These are phyloP conservation scores for Altica lythri DNA, from an alignment of 2,888 invertebrate genomes.

Conservation along the genomic window DNA sequence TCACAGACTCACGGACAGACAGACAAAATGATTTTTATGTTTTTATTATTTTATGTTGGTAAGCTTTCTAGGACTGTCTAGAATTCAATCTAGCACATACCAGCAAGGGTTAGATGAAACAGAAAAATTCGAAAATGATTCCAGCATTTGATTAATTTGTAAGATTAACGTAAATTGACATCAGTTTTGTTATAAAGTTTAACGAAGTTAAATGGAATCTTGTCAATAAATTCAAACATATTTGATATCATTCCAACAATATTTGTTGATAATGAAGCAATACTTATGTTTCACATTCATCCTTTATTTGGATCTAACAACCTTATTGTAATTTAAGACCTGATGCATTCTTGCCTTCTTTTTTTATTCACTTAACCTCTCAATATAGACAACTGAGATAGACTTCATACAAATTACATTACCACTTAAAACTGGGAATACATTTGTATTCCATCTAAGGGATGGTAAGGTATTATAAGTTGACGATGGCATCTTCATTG, in stretches of 20 bases:
- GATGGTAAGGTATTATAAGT: conserved; percentile 41
- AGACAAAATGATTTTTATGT: no score
- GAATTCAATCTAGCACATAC: no score
- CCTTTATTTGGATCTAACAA: conserved; percentile 44
- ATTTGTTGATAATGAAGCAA: conserved; percentile 41
- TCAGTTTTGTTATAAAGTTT: no score
- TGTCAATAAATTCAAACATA: no score
- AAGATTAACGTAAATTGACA: no score
- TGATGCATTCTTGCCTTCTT: conserved; percentile 37
- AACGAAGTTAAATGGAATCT: no score
- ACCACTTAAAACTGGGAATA: conserved; percentile 41
- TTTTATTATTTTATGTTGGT: no score
- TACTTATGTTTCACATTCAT: conserved; percentile 43
- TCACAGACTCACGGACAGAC: no score
- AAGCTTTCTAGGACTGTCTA: no score
- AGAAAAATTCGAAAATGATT: no score
- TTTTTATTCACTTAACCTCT: conserved; percentile 40
- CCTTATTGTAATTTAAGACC: conserved; percentile 44
- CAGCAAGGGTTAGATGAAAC: no score
- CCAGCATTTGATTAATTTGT: no score
- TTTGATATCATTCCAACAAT: conserved; percentile 24
- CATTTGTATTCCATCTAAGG: conserved; percentile 42
- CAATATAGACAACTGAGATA: conserved; percentile 42
- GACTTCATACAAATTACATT: conserved; percentile 45
- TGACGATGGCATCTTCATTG: conserved; percentile 46